Percentiles rank a stretch among this genome's conserved stretches.
phyloP scores from a whole-genome alignment of 2,797 vertebrate genomes.

The Muscicapa comitata region DNA sequence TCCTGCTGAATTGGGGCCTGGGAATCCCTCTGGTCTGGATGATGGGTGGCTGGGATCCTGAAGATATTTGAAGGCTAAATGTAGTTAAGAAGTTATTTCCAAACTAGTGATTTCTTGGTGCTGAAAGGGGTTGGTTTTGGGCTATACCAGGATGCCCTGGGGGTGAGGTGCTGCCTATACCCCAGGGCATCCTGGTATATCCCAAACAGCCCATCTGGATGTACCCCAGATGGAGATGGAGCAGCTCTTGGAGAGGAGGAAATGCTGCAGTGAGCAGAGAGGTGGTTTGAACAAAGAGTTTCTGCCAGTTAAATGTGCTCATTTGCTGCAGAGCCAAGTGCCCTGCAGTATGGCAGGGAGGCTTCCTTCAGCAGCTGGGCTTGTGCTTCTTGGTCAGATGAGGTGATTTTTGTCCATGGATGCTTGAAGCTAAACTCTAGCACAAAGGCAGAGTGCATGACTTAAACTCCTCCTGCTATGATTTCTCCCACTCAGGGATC shows the following conservation, averaged over 20 bases:
- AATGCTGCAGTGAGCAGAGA: background rate
- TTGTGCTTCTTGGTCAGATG: background rate
- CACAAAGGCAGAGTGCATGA: background rate
- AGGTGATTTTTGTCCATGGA: background rate
- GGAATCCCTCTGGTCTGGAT: background rate
- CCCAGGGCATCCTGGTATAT: too few relatives aligned
- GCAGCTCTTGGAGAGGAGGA: background rate
- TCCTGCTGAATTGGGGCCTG: background rate
- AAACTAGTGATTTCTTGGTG: background rate
- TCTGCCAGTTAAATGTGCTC: background rate
- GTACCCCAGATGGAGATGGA: background rate
- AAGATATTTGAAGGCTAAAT: background rate
- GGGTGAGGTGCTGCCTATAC: background rate
- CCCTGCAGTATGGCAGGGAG: background rate
- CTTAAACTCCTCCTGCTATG: background rate
- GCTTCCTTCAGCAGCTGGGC: background rate
- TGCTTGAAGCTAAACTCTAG: background rate
- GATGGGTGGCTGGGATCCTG: background rate
- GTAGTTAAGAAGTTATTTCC: background rate
- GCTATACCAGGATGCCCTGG: background rate
- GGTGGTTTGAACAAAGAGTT: background rate
- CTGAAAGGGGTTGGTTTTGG: background rate
- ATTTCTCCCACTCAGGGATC: background rate
- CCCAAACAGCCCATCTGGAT: too few relatives aligned
- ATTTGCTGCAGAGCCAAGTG: background rate